Conservation (phyloP, 2,888 invertebrate genomes). For the Platycnemis pennipes region DNA sequence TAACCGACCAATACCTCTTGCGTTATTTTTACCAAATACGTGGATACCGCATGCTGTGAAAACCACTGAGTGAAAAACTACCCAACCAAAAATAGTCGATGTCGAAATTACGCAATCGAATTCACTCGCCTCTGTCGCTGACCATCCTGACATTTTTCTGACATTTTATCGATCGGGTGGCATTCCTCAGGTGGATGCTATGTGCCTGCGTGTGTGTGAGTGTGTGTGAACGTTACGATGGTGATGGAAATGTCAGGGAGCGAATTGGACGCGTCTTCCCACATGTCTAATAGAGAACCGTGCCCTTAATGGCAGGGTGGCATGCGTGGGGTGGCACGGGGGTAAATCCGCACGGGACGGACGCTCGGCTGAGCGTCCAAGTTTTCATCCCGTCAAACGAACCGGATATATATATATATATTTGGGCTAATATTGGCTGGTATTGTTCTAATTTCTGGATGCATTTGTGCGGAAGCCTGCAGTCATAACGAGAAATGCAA, state of each 20-base stretch:
- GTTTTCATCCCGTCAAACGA: no score
- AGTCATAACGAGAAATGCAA: no score
- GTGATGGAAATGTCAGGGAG: not conserved
- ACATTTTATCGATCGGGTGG: not conserved
- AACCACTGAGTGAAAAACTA: no score
- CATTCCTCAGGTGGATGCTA: not conserved
- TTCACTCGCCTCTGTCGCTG: not conserved
- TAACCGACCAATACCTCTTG: no score
- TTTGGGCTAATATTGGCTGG: no score
- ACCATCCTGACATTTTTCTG: not conserved
- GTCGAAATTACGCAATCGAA: not conserved
- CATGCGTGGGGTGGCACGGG: not conserved
- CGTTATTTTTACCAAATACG: no score
- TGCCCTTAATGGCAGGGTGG: not conserved
- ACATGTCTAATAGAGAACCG: not conserved
- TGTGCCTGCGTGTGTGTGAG: not conserved
- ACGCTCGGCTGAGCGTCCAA: no score
- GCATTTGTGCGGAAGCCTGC: no score
- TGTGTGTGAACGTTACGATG: not conserved
- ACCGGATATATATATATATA: no score
- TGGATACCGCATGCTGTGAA: no score
- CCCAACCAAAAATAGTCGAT: not conserved
- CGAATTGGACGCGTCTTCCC: not conserved
- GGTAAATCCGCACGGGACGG: no score
- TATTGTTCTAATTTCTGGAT: no score